phyloP scores from a whole-genome alignment of 2,113 vertebrate species.

The Cynocephalus volans region DNA sequence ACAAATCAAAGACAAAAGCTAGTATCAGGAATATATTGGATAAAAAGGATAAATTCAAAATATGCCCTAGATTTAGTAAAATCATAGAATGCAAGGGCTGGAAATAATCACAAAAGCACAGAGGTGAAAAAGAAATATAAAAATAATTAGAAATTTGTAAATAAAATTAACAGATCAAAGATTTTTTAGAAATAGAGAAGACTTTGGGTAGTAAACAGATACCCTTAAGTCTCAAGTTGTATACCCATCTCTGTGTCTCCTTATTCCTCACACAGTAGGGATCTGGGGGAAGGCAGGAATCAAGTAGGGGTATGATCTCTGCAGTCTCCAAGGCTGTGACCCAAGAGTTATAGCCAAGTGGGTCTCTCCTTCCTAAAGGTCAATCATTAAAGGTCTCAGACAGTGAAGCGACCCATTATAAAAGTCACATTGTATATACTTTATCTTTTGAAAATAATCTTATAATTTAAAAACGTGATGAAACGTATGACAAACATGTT shows the following conservation, averaged over 20 bases:
- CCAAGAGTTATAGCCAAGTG: not conserved
- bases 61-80: not conserved
- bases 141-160: conserved; percentile 2
- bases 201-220: not conserved
- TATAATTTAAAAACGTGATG: not conserved
- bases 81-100: not conserved
- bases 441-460: not conserved
- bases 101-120: not conserved
- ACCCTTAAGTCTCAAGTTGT: not conserved
- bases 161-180: not conserved
- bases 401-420: not conserved
- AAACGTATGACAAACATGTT: not conserved
- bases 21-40: not conserved
- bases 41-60: not conserved
- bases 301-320: not conserved
- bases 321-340: not conserved
- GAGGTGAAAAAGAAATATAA: not conserved
- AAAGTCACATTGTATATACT: not conserved
- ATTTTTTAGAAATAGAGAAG: not conserved
- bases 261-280: not conserved
- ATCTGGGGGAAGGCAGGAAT: not conserved
- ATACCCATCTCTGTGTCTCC: not conserved
- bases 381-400: not conserved
- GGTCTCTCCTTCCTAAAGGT: not conserved
- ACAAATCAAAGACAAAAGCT: not conserved